Evolutionary conservation across 2,888 invertebrate genomes (phyloP), one percentile per base, ranked within the genome.

Genomic region (Platerodrilus igneus): DNA sequence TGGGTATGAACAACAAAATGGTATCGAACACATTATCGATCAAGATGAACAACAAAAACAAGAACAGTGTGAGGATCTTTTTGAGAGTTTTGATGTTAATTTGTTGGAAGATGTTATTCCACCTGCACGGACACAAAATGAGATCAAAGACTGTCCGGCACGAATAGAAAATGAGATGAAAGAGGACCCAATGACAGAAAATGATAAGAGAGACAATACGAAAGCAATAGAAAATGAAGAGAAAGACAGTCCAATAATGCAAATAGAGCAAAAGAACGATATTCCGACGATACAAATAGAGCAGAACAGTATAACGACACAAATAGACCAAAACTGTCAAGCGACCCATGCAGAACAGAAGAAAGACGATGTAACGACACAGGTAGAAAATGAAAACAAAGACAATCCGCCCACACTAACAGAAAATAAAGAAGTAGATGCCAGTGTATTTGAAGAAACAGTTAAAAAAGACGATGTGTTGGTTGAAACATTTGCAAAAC

Each of bases 71-170:
- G 51, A 51, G 17, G 53, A 60, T 19, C 42, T 45, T 19, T 60
- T 61, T 37, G 63, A 63, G 46, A 50, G 43, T 22, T 63, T 62
- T 37, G 64, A 66, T 36, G 53, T 63, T 3, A 50, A 45, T 41
- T 35, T 51, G 13, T 48, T 63, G 11, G 53, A 55, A 6, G 64
- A 63, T 39, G 63, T 60, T 1, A 48, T 59, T 22, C 52, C 57
- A 6, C 42, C 51, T 22, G 42, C 45, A 29, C 37, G 33, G 4
- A 47, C 26, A 13, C 44, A 52, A 41, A 41, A 34, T 16, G n/a
- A 25, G 14, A 8, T 5, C 2, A 13, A 10, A 18, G 16, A 25
- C 21, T 4, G 6, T 8, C 17, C 22, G n/a, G 11, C 22, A 19
- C 15, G 16, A 25, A 16, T 10, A 9, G 23, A 25, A 14, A 23